Percentiles rank a stretch among this genome's conserved stretches.
These are phyloP conservation scores for Alauda arvensis DNA, from an alignment of 2,797 vertebrate species.

Conservation along the genomic window DNA sequence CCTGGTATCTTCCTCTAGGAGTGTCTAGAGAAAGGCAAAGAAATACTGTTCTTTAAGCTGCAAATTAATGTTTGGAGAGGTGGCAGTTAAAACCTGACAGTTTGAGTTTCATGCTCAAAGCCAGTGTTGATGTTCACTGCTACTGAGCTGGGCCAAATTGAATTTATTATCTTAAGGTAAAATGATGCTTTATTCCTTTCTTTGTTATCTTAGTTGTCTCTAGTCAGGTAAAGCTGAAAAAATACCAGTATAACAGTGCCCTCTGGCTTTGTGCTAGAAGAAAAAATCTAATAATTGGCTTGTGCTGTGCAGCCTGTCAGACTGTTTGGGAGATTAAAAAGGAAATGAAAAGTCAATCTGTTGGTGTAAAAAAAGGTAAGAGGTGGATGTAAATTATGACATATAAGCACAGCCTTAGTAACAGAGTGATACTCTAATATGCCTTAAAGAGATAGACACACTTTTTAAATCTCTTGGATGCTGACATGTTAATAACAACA, in stretches of 20 bases:
- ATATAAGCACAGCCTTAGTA: not conserved
- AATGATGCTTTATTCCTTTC: constrained; percentile 9
- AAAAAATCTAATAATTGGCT: not conserved
- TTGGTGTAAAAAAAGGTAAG: not conserved
- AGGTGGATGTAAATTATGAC: not conserved
- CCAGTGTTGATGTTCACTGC: not conserved
- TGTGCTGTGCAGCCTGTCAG: not conserved
- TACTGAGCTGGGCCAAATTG: not conserved
- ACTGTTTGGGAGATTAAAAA: not conserved
- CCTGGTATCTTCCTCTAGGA: not conserved
- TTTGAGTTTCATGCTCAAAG: not conserved
- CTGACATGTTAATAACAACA: not conserved
- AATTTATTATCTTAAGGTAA: not conserved
- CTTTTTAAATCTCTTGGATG: not conserved
- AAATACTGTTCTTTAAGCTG: not conserved
- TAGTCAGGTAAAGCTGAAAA: constrained; percentile 2
- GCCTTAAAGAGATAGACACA: not conserved
- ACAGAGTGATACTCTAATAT: not conserved
- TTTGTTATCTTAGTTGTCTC: not conserved
- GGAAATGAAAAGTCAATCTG: not conserved
- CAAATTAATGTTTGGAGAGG: not conserved
- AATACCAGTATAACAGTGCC: not conserved
- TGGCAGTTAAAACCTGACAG: not conserved
- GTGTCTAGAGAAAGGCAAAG: not conserved
- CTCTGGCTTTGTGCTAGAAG: constrained; percentile 39